Evolutionary conservation across 2,113 vertebrate species (phyloP).

Genomic region (Syngnathoides biaculeatus): DNA sequence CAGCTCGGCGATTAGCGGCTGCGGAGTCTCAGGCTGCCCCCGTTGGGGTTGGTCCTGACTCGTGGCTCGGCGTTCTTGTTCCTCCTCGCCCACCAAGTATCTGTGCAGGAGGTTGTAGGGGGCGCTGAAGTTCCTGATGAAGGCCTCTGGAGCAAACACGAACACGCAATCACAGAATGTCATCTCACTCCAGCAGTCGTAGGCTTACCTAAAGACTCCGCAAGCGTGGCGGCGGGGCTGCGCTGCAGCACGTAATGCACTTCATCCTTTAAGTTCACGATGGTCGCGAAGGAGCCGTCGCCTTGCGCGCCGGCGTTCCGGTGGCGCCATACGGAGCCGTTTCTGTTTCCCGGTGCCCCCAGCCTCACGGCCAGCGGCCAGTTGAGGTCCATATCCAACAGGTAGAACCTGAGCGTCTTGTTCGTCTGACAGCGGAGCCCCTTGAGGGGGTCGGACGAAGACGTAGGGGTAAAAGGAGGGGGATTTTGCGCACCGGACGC

Average conservation of each 20-base stretch:
- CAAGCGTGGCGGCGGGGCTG: slow-evolving; percentile 68
- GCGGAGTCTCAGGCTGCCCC: slow-evolving; percentile 22
- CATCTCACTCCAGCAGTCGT: background rate
- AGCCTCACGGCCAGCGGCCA: slow-evolving; percentile 89
- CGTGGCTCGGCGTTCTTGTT: background rate
- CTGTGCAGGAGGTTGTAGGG: slow-evolving; percentile 86
- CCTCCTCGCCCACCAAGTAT: slow-evolving; percentile 78
- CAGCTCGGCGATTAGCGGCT: slow-evolving; percentile 81
- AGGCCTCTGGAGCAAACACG: slow-evolving; percentile 74
- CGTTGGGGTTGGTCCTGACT: background rate
- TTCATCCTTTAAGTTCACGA: slow-evolving; percentile 90
- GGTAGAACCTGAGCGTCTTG: slow-evolving; percentile 90
- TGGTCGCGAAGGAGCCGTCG: slow-evolving; percentile 79
- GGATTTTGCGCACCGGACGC: slow-evolving; percentile 15
- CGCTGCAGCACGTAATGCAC: slow-evolving; percentile 88
- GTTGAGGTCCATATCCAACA: slow-evolving; percentile 87
- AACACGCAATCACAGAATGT: background rate
- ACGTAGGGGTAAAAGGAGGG: background rate
- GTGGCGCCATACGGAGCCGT: background rate
- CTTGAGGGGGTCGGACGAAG: slow-evolving; percentile 62
- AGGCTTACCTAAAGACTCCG: slow-evolving; percentile 79
- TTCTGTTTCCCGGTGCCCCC: slow-evolving; percentile 73
- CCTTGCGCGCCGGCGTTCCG: slow-evolving; percentile 63
- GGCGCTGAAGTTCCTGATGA: slow-evolving; percentile 92
- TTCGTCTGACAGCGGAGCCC: slow-evolving; percentile 92